Base-by-base conservation (phyloP, 2,888 invertebrate species). In the Bembecia ichneumoniformis region DNA sequence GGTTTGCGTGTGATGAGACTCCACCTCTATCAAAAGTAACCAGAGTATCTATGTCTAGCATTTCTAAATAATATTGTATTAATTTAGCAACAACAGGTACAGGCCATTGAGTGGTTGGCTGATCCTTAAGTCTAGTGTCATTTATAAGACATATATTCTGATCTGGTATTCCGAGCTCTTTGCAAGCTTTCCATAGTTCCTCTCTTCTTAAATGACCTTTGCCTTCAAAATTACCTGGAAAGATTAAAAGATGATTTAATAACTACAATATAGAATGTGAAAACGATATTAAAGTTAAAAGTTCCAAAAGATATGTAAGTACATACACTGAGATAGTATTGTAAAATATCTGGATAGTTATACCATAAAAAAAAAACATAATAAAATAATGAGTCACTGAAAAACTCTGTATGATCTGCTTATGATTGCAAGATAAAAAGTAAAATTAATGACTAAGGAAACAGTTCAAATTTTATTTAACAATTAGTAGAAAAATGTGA, bases 11-110 rank as follows among this genome's bases (percentile, higher is more conserved):
- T 4, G 94, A 92, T 60, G 97, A 98, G 4, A 99, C 93, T 48
- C 99, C 99, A 70, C 93, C 90, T 66, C 93, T 91, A 82, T 99
- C 99, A 87, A 99, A 99, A 13, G 98, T 97, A 49, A 99, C 91
- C 49, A 98, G 87, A 1, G 94, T 93, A 68, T 95, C 93, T 66
- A 96, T 93, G 63, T 91, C 91, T 63, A 94, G 88, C 51, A 90
- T 87, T 74, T 94, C 93, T 40, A 96, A 80, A 52, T 93, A 89
- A 55, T 82, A 82, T 34, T 78, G 74, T 52, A 87, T 70, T 47
- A 87, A 57, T 51, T 84, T 83, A n/a, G 87, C 80, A 51, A 86
- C 63, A 3, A 87, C 77, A 0, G 77, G 72, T 2, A 89, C 70
- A 88, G 91, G 71, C 97, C 97, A 98, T 52, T 90, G 89, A n/a